Evolutionary conservation across 2,113 vertebrate species (phyloP).

Genomic region (Pseudonaja textilis): DNA sequence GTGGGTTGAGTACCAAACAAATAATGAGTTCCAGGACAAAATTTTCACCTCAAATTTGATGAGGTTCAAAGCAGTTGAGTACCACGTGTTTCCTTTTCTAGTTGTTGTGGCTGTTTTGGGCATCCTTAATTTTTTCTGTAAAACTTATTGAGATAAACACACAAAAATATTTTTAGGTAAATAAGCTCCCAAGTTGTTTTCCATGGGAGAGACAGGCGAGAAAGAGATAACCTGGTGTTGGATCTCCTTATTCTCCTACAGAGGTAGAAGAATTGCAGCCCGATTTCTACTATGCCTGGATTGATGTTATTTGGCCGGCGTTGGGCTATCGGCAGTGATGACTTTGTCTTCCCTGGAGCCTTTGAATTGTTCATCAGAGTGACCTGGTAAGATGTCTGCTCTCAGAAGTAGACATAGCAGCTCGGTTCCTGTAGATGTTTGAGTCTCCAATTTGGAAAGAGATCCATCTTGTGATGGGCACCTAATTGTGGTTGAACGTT

Average conservation of each 20-base stretch:
- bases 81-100: not conserved
- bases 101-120: no score
- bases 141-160: not conserved
- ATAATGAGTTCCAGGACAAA: not conserved
- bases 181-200: not conserved
- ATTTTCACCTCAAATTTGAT: not conserved
- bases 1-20: not conserved
- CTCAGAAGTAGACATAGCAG: no score
- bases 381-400: slow-evolving; percentile 75
- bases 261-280: not conserved
- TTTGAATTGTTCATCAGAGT: slow-evolving; percentile 84
- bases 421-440: not conserved
- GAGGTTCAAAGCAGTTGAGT: not conserved
- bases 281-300: slow-evolving; percentile 78
- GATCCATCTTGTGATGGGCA: not conserved
- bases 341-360: slow-evolving; percentile 88
- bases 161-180: not conserved
- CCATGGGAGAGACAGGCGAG: not conserved
- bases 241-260: not conserved
- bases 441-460: not conserved
- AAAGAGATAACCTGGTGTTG: not conserved
- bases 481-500: not conserved
- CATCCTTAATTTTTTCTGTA: not conserved
- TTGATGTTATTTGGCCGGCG: slow-evolving; percentile 87
- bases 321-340: slow-evolving; percentile 93